Evolutionary conservation across 1,140 invertebrate species (phyloP).

Genomic region (Lanistes nyassanus): DNA sequence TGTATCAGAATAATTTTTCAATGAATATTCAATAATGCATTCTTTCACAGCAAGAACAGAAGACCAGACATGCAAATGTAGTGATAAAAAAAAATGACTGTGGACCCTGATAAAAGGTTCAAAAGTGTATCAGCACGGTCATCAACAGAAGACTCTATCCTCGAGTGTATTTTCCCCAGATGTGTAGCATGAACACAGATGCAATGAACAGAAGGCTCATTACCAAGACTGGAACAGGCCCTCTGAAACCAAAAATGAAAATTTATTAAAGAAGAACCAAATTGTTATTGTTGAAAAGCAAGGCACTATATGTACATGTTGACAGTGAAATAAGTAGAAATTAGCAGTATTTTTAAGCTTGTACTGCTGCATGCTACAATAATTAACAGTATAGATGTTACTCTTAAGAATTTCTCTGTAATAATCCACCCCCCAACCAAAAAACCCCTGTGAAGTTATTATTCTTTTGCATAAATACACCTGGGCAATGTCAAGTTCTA

Average conservation of each 20-base stretch:
- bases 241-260: conserved; percentile 76
- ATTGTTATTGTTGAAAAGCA: too few relatives aligned
- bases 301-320: too few relatives aligned
- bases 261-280: too few relatives aligned
- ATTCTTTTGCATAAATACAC: too few relatives aligned
- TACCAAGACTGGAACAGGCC: conserved; percentile 98
- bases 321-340: too few relatives aligned
- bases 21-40: conserved; percentile 2
- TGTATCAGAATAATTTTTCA: neutral
- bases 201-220: conserved; percentile 99
- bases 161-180: conserved; percentile 99
- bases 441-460: too few relatives aligned
- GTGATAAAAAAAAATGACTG: neutral
- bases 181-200: conserved; percentile 99
- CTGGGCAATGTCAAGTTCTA: too few relatives aligned
- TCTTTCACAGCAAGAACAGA: neutral
- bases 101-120: neutral
- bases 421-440: too few relatives aligned
- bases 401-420: too few relatives aligned
- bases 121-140: neutral
- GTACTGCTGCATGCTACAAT: too few relatives aligned
- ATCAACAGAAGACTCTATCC: conserved; percentile 72
- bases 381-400: too few relatives aligned
- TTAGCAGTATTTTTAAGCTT: too few relatives aligned
- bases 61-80: neutral